Evolutionary conservation across 1,140 invertebrate species (phyloP).

Genomic region (Macrocentrus cingulum): DNA sequence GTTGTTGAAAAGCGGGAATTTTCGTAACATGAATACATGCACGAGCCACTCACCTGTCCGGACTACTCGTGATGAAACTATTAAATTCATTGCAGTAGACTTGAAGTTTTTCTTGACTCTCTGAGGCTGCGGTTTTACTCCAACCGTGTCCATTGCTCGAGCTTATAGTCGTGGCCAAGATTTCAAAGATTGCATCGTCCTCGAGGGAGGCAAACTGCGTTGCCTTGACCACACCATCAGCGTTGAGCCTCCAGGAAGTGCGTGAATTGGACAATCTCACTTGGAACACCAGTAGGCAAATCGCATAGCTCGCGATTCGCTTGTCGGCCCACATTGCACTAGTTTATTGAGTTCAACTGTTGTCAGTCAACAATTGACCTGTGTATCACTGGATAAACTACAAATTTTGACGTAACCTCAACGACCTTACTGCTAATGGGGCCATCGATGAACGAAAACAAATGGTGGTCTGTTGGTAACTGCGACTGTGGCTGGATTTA

Average conservation of each 20-base stretch:
- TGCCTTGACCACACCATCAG: slow-evolving; percentile 50
- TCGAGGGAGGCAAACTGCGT: slow-evolving; percentile 42
- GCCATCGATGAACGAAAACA: slow-evolving; percentile 9
- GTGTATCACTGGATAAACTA: not conserved
- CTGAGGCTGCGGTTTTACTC: slow-evolving; percentile 47
- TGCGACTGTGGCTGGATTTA: no score
- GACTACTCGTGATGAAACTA: slow-evolving; percentile 37
- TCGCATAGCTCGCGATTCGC: slow-evolving; percentile 42
- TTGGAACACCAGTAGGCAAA: slow-evolving; percentile 51
- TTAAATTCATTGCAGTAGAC: slow-evolving; percentile 51
- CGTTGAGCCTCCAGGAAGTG: slow-evolving; percentile 52
- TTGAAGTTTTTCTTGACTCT: slow-evolving; percentile 44
- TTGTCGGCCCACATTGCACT: slow-evolving; percentile 36
- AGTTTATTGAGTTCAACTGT: not conserved
- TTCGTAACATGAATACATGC: no score
- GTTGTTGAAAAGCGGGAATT: no score
- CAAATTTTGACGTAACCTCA: slow-evolving; percentile 23
- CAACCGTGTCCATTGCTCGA: slow-evolving; percentile 46
- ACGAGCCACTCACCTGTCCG: slow-evolving; percentile 52
- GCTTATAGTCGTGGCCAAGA: slow-evolving; percentile 42
- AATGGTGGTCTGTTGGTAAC: no score
- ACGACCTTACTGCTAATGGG: slow-evolving; percentile 12
- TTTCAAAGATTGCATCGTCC: slow-evolving; percentile 51
- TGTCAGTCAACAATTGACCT: not conserved
- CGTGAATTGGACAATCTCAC: slow-evolving; percentile 50